phyloP scores from a whole-genome alignment of 2,888 invertebrate species.

The Pammene fasciana region DNA sequence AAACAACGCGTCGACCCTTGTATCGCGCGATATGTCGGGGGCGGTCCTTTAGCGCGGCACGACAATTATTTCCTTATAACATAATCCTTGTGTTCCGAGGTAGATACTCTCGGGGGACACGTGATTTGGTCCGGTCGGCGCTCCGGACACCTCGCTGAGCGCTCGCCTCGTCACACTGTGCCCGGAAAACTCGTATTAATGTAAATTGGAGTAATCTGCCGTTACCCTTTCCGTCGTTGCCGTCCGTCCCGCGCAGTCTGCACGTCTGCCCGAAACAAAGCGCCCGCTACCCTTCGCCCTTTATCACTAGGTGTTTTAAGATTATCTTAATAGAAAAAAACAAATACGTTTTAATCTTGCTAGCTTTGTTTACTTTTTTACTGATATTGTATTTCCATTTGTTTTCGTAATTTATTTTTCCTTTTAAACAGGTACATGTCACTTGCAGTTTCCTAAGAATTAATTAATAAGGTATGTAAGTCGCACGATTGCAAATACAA shows the following conservation, averaged over 20 bases:
- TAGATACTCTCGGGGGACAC: constrained; percentile 66
- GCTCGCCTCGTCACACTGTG: constrained; percentile 54
- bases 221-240: constrained; percentile 57
- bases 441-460: background rate
- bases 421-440: constrained; percentile 30
- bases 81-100: constrained; percentile 72
- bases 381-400: background rate
- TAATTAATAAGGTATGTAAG: constrained; percentile 2
- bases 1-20: constrained; percentile 67
- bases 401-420: background rate
- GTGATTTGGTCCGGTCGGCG: constrained; percentile 62
- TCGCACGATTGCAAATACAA: constrained; percentile 12
- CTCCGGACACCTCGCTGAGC: constrained; percentile 38
- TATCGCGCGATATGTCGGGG: constrained; percentile 67
- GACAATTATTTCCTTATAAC: constrained; percentile 79
- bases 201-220: constrained; percentile 70
- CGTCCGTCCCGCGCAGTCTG: constrained; percentile 44
- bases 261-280: constrained; percentile 46
- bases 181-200: constrained; percentile 69
- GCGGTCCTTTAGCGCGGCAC: constrained; percentile 63
- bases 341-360: constrained; percentile 12
- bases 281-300: constrained; percentile 37
- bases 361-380: background rate
- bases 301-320: constrained; percentile 39
- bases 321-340: constrained; percentile 27